Evolutionary conservation across 2,888 invertebrate genomes (phyloP).

Genomic region (Xanthorhoe designata): DNA sequence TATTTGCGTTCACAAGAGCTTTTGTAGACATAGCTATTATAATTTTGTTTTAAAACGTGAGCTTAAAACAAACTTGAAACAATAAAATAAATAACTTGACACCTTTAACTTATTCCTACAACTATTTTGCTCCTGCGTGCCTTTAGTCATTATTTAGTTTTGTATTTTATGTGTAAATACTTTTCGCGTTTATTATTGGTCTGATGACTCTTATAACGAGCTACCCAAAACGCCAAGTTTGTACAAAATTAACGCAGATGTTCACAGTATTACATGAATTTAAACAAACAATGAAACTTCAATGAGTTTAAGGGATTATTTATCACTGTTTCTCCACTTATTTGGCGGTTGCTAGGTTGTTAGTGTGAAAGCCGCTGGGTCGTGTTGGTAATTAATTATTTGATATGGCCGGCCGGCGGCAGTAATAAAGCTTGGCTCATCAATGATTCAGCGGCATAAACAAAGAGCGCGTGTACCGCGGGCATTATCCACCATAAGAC

Average conservation of each 20-base stretch:
- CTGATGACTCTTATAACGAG: conserved; percentile 46
- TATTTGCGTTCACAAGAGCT: conserved; percentile 56
- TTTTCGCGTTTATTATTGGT: conserved; percentile 48
- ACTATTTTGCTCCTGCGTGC: conserved; percentile 17
- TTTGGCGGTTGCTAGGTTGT: conserved; percentile 48
- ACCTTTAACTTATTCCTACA: conserved; percentile 21
- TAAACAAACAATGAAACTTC: conserved; percentile 52
- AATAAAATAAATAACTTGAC: conserved; percentile 29
- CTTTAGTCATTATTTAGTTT: conserved; percentile 29
- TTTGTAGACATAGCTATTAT: conserved; percentile 55
- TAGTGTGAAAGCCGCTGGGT: conserved; percentile 49
- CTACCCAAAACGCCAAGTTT: conserved; percentile 45
- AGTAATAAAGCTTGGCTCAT: conserved; percentile 77
- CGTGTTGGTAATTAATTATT: conserved; percentile 78
- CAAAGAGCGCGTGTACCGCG: conserved; percentile 78
- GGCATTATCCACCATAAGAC: conserved; percentile 83
- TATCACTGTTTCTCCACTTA: conserved; percentile 49
- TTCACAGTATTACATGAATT: conserved; percentile 47
- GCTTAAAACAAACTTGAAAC: conserved; percentile 22
- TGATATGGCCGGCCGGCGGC: conserved; percentile 67
- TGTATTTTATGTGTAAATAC: conserved; percentile 24
- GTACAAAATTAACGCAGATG: conserved; percentile 52
- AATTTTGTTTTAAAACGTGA: conserved; percentile 50
- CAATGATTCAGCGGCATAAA: conserved; percentile 80
- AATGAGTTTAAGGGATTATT: conserved; percentile 49